Percentiles rank a stretch among this genome's conserved stretches.
Evolutionary conservation across 2,888 invertebrate genomes (phyloP).

Genomic region (Lasioglossum figueresi): DNA sequence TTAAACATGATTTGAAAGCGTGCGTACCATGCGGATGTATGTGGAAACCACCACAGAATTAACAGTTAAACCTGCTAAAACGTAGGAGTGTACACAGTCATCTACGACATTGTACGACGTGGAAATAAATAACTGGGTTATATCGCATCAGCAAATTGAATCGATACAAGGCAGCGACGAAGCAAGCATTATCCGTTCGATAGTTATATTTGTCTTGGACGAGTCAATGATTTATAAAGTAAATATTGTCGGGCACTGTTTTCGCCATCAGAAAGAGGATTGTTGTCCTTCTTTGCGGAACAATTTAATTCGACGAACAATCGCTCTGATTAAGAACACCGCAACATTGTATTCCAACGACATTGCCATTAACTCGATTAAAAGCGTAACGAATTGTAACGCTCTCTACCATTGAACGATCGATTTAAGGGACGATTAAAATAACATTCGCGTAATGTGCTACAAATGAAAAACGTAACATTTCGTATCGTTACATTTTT

Average conservation of each 20-base stretch:
- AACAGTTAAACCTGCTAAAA: neutral
- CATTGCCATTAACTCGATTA: neutral
- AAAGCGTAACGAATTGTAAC: neutral
- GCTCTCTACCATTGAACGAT: neutral
- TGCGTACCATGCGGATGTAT: too few relatives aligned
- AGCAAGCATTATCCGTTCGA: neutral
- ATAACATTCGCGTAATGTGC: neutral
- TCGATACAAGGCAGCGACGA: neutral
- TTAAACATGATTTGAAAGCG: neutral
- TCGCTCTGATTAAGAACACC: neutral
- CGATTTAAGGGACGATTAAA: neutral
- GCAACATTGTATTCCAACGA: neutral
- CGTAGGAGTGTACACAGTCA: neutral
- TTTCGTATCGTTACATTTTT: neutral
- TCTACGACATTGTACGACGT: neutral
- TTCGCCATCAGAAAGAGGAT: neutral
- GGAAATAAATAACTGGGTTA: neutral
- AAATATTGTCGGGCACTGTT: neutral
- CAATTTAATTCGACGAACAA: neutral
- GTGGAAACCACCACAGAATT: neutral
- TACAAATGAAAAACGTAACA: neutral
- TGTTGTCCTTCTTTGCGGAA: neutral
- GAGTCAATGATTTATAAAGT: conserved; percentile 5
- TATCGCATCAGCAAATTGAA: neutral
- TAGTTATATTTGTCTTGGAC: neutral